Evolutionary conservation across 1,140 invertebrate genomes (phyloP), one percentile per base, ranked within the genome.

Genomic region (Papilio polytes): DNA sequence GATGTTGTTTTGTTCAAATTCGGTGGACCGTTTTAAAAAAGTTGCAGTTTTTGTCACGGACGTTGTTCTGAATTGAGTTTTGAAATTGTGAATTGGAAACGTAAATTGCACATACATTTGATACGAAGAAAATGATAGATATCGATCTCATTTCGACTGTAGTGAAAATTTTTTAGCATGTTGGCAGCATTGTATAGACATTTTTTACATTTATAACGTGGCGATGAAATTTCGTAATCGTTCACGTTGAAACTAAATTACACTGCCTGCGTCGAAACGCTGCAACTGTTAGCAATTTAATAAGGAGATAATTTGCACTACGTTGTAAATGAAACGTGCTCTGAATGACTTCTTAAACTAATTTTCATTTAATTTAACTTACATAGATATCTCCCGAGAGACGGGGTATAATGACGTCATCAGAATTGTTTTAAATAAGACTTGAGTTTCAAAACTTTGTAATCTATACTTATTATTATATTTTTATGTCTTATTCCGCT

Each of bases 251-350:
- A 74, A 74, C 20, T 74, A 48, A 48, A 74, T 74, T 74, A 74
- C n/a, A 36, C 15, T 31, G 44, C 7, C 73, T 46, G 46, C 41
- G 73, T 74, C 20, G 41, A 74, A 74, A 74, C 4, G 73, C 46
- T 74, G 73, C 73, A 74, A 46, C n/a, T 44, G 63, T 26, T n/a
- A 36, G 70, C 36, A 73, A 74, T 74, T 46, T 74, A 74, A 74
- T 74, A 51, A 74, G 73, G n/a, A 46, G 73, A 51, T 74, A 51
- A 74, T 74, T 74, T 51, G 73, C 44, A 26, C 44, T 74, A 26
- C 46, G 73, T 48, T 74, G 44, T 48, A 12, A 74, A 46, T 46
- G 22, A 22, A 74, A 74, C 73, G 73, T 74, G 73, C 44, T 74
- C 44, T 18, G 73, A 74, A 51, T 74, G 4, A 13, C 73, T 51